Base-by-base conservation (phyloP, 1,140 invertebrate genomes). In the Heterodera schachtii region DNA sequence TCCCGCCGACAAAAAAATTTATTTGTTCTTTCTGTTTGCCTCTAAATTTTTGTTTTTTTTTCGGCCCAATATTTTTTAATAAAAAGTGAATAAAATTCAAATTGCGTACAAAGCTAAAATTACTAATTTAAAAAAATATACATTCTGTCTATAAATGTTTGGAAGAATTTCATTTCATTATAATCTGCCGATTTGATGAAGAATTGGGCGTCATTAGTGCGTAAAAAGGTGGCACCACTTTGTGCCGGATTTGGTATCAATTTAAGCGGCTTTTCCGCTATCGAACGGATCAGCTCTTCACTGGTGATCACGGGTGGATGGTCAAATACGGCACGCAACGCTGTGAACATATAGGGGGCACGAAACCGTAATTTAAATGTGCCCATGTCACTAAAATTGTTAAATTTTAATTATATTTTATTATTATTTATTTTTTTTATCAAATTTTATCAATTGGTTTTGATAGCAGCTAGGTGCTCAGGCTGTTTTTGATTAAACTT, bases 151-250 rank as follows among this genome's bases (percentile, higher is more conserved):
- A 19, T 3, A 64, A 64, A 71, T 16, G 21, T 46, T 7, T 41
- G 3, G 21, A 71, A 71, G 19, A 71, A 71, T 13, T 46, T n/a
- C 3, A 13, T 4, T 3, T 71, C 69, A 9, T 16, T 6, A 0
- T 1, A 1, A n/a, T 71, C 69, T 2, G 19, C 21, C 9, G 69
- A 41, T 41, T 71, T 71, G 69, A 71, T 71, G 69, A 71, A 71
- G 69, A 71, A 71, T 11, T 46, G 69, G 8, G 9, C 44, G 69
- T 71, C 69, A 6, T 3, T 19, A 6, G 41, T 71, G n/a, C 11
- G 31, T 11, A 71, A 71, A 46, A 71, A 71, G 13, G 1, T 71
- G 69, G 69, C 69, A 13, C 69, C 69, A 46, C 69, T 71, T 41
- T 41, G 44, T 13, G 69, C 69, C 21, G 21, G n/a, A 19, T 71